A percentile compares a stretch with the other conserved stretches of the same genome.
phyloP scores from a whole-genome alignment of 2,797 vertebrate species.

The Sciurus carolinensis region DNA sequence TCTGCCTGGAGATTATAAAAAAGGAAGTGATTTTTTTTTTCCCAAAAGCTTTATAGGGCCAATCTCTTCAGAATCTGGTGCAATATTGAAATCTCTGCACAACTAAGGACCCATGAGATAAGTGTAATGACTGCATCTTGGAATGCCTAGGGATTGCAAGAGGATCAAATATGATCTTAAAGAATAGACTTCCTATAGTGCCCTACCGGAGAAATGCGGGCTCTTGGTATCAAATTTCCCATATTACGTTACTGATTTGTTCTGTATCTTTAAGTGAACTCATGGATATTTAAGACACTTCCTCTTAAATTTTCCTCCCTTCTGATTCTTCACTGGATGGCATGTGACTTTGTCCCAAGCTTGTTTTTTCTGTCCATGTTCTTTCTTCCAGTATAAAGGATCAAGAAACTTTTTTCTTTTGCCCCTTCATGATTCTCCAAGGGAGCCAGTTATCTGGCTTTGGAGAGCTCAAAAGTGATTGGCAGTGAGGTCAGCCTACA shows the following conservation, averaged over 20 bases:
- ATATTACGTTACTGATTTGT: not conserved
- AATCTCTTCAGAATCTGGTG: not conserved
- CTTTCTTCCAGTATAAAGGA: not conserved
- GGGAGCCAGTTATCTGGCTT: not conserved
- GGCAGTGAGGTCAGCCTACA: not conserved
- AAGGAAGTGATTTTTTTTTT: not conserved
- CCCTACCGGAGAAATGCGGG: not conserved
- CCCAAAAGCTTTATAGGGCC: not conserved
- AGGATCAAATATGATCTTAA: not conserved
- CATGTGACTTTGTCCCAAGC: not conserved
- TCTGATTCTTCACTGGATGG: not conserved
- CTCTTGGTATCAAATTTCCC: not conserved
- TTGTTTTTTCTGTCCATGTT: not conserved
- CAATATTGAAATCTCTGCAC: not conserved
- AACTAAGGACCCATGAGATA: not conserved
- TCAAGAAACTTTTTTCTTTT: slow-evolving; percentile 4
- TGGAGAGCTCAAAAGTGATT: not conserved
- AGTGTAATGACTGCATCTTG: not conserved
- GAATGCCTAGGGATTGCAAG: not conserved
- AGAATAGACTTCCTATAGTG: not conserved
- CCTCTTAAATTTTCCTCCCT: not conserved
- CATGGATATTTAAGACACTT: not conserved
- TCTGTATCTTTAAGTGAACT: not conserved
- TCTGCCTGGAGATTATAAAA: slow-evolving; percentile 56
- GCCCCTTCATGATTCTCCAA: not conserved